Evolutionary conservation across 2,113 vertebrate species (phyloP).

Genomic region (Erpornis zantholeuca): DNA sequence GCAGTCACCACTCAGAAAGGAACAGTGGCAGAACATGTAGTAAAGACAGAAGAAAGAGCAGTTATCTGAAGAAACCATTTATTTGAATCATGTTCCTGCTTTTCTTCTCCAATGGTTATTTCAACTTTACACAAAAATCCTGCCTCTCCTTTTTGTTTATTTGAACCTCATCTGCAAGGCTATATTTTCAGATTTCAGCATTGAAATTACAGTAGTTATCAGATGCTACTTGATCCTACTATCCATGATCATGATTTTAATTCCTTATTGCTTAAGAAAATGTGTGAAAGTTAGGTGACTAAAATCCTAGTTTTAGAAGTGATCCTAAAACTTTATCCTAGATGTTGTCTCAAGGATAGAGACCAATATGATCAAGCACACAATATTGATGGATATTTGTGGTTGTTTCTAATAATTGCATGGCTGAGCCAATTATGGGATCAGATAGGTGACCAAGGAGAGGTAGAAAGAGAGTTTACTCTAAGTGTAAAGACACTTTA

Average conservation of each 20-base stretch:
- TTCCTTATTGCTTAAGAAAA: neutral
- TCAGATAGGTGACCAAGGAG: neutral
- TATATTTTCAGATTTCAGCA: neutral
- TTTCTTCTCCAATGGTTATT: neutral
- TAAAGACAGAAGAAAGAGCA: neutral
- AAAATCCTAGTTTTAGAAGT: neutral
- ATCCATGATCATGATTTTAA: neutral
- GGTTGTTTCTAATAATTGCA: neutral
- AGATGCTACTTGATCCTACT: neutral
- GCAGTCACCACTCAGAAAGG: neutral
- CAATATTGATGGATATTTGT: neutral
- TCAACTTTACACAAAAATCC: neutral
- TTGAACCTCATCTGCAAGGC: neutral
- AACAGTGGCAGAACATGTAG: neutral
- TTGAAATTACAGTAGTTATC: neutral
- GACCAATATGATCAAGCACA: neutral
- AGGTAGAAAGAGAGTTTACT: neutral
- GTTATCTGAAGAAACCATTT: neutral
- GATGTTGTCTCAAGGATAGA: neutral
- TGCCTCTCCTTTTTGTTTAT: neutral
- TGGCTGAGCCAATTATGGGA: neutral
- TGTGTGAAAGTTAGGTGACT: fast-evolving
- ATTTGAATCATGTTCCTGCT: neutral
- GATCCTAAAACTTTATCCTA: neutral
- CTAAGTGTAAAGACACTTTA: neutral